A percentile compares a stretch with the other conserved stretches of the same genome.
Conservation (phyloP, 2,113 vertebrate species). For the Macrotis lagotis region DNA sequence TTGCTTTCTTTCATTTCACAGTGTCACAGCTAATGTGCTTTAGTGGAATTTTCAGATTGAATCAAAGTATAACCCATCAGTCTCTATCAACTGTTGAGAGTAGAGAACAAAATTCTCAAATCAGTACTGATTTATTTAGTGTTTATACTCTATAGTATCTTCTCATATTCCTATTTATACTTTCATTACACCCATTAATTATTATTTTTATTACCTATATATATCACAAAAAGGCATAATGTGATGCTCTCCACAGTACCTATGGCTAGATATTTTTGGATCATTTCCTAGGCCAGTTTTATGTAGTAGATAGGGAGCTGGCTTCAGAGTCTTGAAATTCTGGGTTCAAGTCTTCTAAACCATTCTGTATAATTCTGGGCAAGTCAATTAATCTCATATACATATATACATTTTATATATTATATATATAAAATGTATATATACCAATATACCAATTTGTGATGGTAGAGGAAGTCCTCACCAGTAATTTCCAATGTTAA, state of each 20-base stretch:
- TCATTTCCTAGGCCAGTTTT: not conserved
- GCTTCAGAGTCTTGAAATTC: not conserved
- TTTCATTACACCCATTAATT: not conserved
- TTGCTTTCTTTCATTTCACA: conserved; percentile 1
- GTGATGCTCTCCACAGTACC: not conserved
- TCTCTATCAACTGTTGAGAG: not conserved
- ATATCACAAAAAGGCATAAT: not conserved
- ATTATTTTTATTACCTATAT: not conserved
- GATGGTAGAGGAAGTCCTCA: not conserved
- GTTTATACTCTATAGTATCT: not conserved
- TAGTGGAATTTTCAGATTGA: not conserved
- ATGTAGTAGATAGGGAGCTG: not conserved
- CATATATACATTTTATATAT: too few species aligned
- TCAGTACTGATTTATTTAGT: conserved; percentile 3
- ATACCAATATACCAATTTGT: not conserved
- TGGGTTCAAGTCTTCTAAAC: not conserved
- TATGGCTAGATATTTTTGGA: not conserved
- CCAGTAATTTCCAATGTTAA: not conserved
- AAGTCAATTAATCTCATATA: not conserved
- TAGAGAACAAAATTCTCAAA: not conserved
- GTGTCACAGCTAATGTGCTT: not conserved
- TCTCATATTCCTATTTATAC: not conserved
- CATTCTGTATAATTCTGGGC: not conserved
- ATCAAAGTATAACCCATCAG: not conserved
- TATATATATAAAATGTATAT: too few species aligned